phyloP scores from a whole-genome alignment of 1,140 invertebrate species.

The Scaptomyza pallida region DNA sequence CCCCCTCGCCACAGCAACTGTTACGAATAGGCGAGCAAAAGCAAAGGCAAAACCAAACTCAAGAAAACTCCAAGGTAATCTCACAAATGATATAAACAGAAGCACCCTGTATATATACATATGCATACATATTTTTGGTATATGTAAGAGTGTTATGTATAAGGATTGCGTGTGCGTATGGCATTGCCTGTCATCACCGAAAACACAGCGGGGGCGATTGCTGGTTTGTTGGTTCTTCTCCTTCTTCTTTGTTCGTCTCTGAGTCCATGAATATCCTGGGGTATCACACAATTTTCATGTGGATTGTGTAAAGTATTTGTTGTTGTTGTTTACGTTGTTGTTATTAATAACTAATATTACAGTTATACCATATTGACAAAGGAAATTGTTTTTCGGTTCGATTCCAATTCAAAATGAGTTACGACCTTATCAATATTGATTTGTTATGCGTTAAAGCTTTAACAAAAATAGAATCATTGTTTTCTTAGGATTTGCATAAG shows the following conservation, averaged over 20 bases:
- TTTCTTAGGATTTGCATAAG: too few species aligned
- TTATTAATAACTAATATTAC: slow-evolving; percentile 21
- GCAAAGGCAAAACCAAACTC: slow-evolving; percentile 6
- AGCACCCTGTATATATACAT: slow-evolving; percentile 40
- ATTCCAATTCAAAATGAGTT: background rate
- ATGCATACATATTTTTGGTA: too few species aligned
- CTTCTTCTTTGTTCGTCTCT: too few species aligned
- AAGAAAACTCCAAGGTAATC: slow-evolving; percentile 65
- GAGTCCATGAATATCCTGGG: slow-evolving; percentile 6
- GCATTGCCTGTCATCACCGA: slow-evolving; percentile 49
- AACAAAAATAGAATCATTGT: too few species aligned
- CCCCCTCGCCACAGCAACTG: slow-evolving; percentile 70
- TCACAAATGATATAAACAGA: slow-evolving; percentile 26
- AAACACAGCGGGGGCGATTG: background rate
- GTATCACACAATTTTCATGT: slow-evolving; percentile 12
- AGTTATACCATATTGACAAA: background rate
- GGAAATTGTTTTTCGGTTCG: background rate
- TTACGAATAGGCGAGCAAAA: slow-evolving; percentile 53
- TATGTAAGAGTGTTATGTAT: background rate
- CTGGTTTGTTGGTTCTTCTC: slow-evolving; percentile 17
- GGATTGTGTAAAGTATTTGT: slow-evolving; percentile 28
- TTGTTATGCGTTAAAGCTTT: background rate
- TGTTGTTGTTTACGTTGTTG: slow-evolving; percentile 22
- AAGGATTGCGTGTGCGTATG: slow-evolving; percentile 56
- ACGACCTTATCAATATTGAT: background rate